Evolutionary conservation across 1,140 invertebrate species (phyloP).

Genomic region (Orchesella cincta): DNA sequence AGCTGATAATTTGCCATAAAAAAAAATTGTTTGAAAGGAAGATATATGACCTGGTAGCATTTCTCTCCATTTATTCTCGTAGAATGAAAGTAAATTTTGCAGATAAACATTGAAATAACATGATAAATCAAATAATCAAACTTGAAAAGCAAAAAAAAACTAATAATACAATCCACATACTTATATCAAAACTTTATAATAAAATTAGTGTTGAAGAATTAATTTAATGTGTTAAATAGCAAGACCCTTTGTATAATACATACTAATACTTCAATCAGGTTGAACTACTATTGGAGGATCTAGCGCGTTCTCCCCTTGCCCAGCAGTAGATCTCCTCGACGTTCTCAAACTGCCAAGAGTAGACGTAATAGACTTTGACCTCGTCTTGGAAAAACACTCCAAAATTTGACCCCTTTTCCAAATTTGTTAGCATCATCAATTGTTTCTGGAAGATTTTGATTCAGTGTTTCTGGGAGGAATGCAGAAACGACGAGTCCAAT

Average conservation of each 20-base stretch:
- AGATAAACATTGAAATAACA: too few species aligned
- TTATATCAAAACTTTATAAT: neutral
- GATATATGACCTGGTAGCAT: too few species aligned
- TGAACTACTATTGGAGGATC: neutral
- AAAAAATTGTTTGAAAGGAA: too few species aligned
- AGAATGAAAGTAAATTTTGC: too few species aligned
- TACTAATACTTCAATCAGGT: neutral
- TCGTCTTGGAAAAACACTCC: conserved; percentile 44
- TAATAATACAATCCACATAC: neutral
- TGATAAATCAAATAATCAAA: neutral
- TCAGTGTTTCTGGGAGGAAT: conserved; percentile 56
- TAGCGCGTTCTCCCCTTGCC: neutral
- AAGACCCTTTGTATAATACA: neutral
- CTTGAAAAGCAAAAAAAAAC: too few species aligned
- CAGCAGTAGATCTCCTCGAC: neutral
- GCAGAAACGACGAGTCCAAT: conserved; percentile 52
- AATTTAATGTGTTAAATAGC: neutral
- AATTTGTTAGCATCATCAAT: conserved; percentile 56
- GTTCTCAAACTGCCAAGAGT: neutral
- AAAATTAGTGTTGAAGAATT: neutral
- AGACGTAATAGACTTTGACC: neutral
- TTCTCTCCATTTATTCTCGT: too few species aligned
- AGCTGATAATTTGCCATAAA: too few species aligned
- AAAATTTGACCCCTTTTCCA: conserved; percentile 55
- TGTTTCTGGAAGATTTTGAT: conserved; percentile 52